phyloP scores from a whole-genome alignment of 1,140 invertebrate genomes.

The Halesus radiatus region DNA sequence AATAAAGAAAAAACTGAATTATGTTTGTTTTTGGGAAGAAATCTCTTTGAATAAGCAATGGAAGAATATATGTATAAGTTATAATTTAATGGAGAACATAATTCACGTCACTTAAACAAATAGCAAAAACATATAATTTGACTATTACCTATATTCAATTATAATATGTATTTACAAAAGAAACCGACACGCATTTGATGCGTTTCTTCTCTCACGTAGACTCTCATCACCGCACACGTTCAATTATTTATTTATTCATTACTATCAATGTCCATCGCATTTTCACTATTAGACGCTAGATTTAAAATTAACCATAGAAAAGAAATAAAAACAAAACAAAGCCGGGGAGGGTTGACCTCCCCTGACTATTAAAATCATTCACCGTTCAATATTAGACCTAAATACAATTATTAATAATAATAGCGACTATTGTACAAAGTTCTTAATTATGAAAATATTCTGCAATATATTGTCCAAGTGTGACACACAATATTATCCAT shows the following conservation, averaged over 20 bases:
- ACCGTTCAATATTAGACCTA: too few species aligned
- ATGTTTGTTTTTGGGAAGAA: too few species aligned
- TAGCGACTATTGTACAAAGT: neutral
- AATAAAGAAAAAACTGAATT: too few species aligned
- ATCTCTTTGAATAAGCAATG: too few species aligned
- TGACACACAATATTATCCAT: neutral
- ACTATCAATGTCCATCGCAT: neutral
- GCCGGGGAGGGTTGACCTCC: neutral
- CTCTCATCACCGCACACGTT: neutral
- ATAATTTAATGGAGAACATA: neutral
- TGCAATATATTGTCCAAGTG: slow-evolving; percentile 3
- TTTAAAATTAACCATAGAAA: slow-evolving; percentile 13
- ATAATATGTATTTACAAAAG: slow-evolving; percentile 22
- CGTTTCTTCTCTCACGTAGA: neutral
- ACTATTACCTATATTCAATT: neutral
- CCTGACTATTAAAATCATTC: neutral
- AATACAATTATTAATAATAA: too few species aligned
- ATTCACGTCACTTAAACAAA: slow-evolving; percentile 6
- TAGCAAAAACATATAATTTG: neutral
- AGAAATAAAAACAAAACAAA: slow-evolving; percentile 14
- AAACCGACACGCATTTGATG: slow-evolving; percentile 6
- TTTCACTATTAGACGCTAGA: slow-evolving; percentile 1
- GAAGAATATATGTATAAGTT: too few species aligned
- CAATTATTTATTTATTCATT: slow-evolving; percentile 1
- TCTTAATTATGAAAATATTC: slow-evolving; percentile 12